Conservation (phyloP, 2,113 vertebrate genomes). For the Camelus bactrianus region DNA sequence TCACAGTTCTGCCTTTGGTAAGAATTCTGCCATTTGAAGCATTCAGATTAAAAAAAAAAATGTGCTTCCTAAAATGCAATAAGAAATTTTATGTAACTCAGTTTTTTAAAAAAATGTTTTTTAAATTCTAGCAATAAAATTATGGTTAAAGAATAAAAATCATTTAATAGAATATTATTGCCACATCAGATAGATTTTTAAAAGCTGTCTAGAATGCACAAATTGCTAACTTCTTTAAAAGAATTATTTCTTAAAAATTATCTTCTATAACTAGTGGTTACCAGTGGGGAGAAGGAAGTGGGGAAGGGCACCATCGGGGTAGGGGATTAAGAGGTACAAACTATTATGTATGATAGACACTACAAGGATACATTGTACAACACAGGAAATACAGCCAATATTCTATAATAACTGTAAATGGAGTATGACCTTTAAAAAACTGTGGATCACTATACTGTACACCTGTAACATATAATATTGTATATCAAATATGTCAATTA, state of each 20-base stretch:
- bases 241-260: slow-evolving; percentile 33
- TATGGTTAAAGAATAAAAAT: slow-evolving; percentile 39
- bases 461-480: not conserved
- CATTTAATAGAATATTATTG: not conserved
- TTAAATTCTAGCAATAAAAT: slow-evolving; percentile 53
- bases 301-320: no score
- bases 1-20: slow-evolving; percentile 6
- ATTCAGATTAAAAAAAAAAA: slow-evolving; percentile 48
- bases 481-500: not conserved
- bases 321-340: no score
- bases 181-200: slow-evolving; percentile 14
- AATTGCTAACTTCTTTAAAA: not conserved
- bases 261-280: no score
- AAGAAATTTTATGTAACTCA: not conserved
- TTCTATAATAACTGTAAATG: not conserved
- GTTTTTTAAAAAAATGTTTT: not conserved
- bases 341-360: no score
- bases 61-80: slow-evolving; percentile 23
- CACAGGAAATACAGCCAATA: not conserved
- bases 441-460: not conserved
- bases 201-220: not conserved
- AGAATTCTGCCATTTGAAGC: slow-evolving; percentile 47
- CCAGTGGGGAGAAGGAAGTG: no score
- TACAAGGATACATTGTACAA: not conserved
- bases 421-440: not conserved